Conservation (phyloP, 2,888 invertebrate species). For the Melanostoma mellinum region DNA sequence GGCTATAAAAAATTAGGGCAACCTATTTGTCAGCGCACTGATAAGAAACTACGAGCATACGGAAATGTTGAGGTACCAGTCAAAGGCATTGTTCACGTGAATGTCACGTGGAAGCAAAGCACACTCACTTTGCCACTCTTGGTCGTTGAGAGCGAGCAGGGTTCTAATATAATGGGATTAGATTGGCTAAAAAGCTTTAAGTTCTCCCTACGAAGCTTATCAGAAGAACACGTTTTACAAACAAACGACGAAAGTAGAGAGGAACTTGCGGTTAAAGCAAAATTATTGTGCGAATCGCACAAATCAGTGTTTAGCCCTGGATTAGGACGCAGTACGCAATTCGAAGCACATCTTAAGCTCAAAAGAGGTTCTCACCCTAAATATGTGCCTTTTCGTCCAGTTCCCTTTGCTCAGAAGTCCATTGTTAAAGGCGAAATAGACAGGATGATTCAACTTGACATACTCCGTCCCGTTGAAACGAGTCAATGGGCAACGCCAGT, state of each 20-base stretch:
- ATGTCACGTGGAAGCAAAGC: not conserved
- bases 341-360: slow-evolving; percentile 21
- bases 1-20: slow-evolving; percentile 17
- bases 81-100: slow-evolving; percentile 9
- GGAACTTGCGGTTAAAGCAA: not conserved
- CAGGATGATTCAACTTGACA: slow-evolving; percentile 14
- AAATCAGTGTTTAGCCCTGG: slow-evolving; percentile 24
- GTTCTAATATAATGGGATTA: slow-evolving; percentile 25
- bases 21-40: slow-evolving; percentile 31
- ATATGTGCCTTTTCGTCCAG: slow-evolving; percentile 23
- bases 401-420: slow-evolving; percentile 22
- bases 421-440: slow-evolving; percentile 25
- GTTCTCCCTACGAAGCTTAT: slow-evolving; percentile 2
- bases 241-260: not conserved
- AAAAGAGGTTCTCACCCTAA: slow-evolving; percentile 8
- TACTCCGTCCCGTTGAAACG: slow-evolving; percentile 25
- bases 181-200: slow-evolving; percentile 36
- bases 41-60: slow-evolving; percentile 28
- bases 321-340: slow-evolving; percentile 30
- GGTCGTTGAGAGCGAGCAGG: slow-evolving; percentile 5
- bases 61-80: slow-evolving; percentile 20
- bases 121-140: slow-evolving; percentile 1
- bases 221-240: slow-evolving; percentile 15
- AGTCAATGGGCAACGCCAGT: slow-evolving; percentile 43
- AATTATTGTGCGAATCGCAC: slow-evolving; percentile 27